Evolutionary conservation across 2,797 vertebrate genomes (phyloP).

Genomic region (Cheirogaleus major): DNA sequence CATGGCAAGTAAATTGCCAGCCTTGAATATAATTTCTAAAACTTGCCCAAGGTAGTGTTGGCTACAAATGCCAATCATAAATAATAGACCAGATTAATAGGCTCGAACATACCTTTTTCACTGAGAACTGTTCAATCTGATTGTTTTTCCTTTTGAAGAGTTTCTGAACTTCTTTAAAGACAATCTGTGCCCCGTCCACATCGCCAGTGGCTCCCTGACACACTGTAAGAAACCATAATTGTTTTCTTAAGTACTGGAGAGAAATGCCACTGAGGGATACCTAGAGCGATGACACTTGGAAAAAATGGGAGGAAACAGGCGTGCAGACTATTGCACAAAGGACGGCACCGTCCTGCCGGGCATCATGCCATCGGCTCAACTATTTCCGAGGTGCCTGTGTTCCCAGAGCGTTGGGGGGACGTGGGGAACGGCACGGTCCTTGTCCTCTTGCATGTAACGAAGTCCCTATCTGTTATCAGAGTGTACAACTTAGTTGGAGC

Average conservation of each 20-base stretch:
- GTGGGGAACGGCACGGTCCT: neutral
- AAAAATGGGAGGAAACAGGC: neutral
- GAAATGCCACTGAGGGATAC: neutral
- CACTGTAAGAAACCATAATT: slow-evolving; percentile 85
- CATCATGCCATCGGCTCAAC: accelerated
- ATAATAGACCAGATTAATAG: no score
- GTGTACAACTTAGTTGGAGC: neutral
- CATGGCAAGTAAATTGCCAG: neutral
- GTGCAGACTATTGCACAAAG: neutral
- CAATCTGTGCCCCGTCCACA: slow-evolving; percentile 89
- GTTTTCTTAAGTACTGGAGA: neutral
- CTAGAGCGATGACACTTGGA: neutral
- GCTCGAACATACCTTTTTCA: slow-evolving; percentile 89
- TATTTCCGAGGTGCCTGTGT: neutral
- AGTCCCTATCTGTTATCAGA: neutral
- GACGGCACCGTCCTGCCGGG: no score
- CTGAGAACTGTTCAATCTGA: slow-evolving; percentile 98
- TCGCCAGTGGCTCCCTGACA: slow-evolving; percentile 97
- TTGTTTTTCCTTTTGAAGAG: slow-evolving; percentile 99
- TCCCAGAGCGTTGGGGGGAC: neutral
- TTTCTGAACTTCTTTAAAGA: slow-evolving; percentile 96
- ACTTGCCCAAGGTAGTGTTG: accelerated
- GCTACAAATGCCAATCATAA: neutral
- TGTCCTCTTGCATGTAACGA: neutral
- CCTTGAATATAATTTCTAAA: neutral